phyloP scores from a whole-genome alignment of 1,140 invertebrate genomes.

The Varroa destructor region DNA sequence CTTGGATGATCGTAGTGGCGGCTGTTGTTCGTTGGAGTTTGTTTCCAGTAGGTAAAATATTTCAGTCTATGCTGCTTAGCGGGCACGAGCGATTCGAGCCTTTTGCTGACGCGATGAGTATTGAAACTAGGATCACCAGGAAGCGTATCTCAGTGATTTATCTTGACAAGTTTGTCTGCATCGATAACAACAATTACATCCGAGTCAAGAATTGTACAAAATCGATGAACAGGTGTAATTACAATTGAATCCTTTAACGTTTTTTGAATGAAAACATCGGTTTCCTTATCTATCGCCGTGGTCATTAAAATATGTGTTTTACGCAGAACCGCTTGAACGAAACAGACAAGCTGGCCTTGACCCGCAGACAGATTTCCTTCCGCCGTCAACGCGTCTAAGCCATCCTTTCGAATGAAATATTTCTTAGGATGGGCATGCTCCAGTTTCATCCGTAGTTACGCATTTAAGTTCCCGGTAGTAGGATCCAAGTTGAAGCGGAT shows the following conservation, averaged over 20 bases:
- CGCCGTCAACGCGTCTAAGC: constrained; percentile 53
- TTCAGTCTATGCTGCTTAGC: no score
- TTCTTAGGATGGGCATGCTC: constrained; percentile 64
- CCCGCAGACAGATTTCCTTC: constrained; percentile 67
- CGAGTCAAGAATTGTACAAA: constrained; percentile 60
- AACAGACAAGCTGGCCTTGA: constrained; percentile 59
- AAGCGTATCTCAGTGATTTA: constrained; percentile 53
- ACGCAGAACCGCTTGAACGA: constrained; percentile 46
- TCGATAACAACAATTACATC: constrained; percentile 62
- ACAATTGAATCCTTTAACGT: constrained; percentile 74
- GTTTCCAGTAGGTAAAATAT: no score
- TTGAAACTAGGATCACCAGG: constrained; percentile 36
- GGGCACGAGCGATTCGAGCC: neutral
- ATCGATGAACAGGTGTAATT: constrained; percentile 78
- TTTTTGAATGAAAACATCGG: constrained; percentile 69
- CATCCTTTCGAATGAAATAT: constrained; percentile 50
- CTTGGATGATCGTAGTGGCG: no score
- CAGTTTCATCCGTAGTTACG: constrained; percentile 55
- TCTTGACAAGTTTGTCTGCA: constrained; percentile 61
- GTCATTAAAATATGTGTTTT: constrained; percentile 64
- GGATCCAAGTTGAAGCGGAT: constrained; percentile 67
- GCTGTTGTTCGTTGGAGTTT: no score
- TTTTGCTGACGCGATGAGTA: constrained; percentile 28
- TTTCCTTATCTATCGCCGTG: constrained; percentile 76
- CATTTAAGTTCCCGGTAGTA: constrained; percentile 56